Conservation (phyloP, 2,797 vertebrate genomes). For the Otolemur crassicaudatus region DNA sequence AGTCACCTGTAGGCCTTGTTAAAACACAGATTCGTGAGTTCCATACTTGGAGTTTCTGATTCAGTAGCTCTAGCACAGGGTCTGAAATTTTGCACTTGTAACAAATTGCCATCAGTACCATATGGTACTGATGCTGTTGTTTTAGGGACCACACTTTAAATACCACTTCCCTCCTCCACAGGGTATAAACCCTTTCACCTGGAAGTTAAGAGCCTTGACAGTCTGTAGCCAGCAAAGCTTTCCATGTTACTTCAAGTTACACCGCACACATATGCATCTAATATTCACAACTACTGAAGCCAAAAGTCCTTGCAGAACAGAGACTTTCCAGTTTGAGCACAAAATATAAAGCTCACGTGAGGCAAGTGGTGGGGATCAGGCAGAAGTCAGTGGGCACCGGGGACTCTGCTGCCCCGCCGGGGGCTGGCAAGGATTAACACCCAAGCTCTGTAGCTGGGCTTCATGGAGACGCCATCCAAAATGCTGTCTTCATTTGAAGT, state of each 20-base stretch:
- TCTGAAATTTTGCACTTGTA: background rate
- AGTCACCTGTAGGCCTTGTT: background rate
- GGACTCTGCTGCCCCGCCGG: conserved; percentile 2
- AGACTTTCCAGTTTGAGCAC: background rate
- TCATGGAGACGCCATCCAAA: background rate
- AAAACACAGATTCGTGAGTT: no score
- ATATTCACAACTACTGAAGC: background rate
- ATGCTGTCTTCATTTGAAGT: conserved; percentile 56
- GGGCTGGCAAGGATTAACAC: background rate
- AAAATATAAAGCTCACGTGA: background rate
- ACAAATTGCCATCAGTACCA: background rate
- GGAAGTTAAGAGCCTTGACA: background rate
- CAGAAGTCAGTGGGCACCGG: background rate
- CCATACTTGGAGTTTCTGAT: background rate
- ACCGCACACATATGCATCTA: background rate
- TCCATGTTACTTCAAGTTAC: background rate
- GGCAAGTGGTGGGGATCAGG: background rate
- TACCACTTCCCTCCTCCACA: no score
- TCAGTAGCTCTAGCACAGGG: background rate
- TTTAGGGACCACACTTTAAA: background rate
- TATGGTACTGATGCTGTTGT: background rate
- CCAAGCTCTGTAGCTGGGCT: conserved; percentile 39
- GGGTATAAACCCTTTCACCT: background rate
- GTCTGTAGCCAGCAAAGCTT: background rate
- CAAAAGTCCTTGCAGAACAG: background rate